Evolutionary conservation across 2,113 vertebrate genomes (phyloP).

Genomic region (Dromaius novaehollandiae): DNA sequence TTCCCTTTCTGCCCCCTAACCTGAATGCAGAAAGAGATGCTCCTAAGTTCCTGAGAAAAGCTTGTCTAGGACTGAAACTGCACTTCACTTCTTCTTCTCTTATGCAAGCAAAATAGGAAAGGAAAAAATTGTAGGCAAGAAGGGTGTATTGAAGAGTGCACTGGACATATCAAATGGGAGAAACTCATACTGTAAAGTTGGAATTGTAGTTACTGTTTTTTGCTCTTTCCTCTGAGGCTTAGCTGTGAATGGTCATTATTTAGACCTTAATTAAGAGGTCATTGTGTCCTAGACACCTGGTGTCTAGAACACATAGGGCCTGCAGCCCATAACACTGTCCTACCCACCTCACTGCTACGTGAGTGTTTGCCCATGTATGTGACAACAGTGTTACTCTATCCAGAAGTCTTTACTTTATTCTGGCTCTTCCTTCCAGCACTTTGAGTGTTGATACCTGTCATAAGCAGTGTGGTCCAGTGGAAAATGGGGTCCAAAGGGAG

Average conservation of each 20-base stretch:
- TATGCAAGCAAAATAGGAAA: not conserved
- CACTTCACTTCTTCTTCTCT: not conserved
- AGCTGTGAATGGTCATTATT: slow-evolving; percentile 17
- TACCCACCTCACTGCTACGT: not conserved
- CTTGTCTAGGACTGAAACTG: not conserved
- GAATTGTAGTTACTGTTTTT: not conserved
- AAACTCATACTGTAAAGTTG: not conserved
- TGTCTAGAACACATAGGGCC: not conserved
- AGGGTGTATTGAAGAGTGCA: not conserved
- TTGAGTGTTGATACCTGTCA: not conserved
- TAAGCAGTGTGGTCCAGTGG: not conserved
- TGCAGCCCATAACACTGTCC: accelerated
- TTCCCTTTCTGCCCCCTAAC: not conserved
- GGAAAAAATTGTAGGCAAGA: not conserved
- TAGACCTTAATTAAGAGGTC: slow-evolving; percentile 49
- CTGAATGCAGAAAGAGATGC: not conserved
- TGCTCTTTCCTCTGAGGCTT: not conserved
- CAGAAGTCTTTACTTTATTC: not conserved
- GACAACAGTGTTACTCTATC: not conserved
- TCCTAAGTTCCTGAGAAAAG: not conserved
- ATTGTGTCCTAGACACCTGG: no score
- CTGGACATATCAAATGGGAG: not conserved
- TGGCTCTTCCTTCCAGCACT: not conserved
- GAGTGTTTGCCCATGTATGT: not conserved
- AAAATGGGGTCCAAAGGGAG: not conserved